Base-by-base conservation (phyloP, 1,140 invertebrate genomes). In the Procambarus clarkii region DNA sequence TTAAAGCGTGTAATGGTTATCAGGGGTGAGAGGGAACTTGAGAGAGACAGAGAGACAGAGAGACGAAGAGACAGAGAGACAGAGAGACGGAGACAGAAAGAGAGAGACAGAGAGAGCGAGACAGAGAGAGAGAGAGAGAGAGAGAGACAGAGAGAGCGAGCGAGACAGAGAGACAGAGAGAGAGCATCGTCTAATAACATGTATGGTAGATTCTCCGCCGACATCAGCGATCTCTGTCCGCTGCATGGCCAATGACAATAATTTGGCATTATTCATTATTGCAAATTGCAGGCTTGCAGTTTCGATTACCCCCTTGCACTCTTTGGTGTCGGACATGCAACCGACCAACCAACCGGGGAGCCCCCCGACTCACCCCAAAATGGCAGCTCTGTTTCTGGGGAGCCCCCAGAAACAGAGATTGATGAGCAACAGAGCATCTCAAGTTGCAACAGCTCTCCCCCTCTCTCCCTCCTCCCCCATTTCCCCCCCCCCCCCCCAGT, bases 261-360 rank as follows among this genome's bases (percentile, higher is more conserved):
- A 88, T 88, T 88, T 88, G 77, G 76, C 86, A 79, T 88, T 88
- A 88, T 88, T 88, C 86, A 88, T 88, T 88, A 88, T 88, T 78
- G 86, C 86, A 88, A 88, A 88, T 88, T 88, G 86, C 86, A 88
- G 86, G 2, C 76, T 58, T 64, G 76, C n/a, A 54, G 50, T 11
- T 54, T 79, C 78, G 79, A 76, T 76, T 79, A 69, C 76, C 50
- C 85, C 86, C 86, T 88, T 64, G 76, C 76, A 88, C 34, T 34
- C 54, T 78, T 60, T 54, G 58, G 86, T 44, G 3, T n/a, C 34
- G 58, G 86, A 88, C 86, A 88, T 79, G 86, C 86, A 79, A 88
- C 76, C 9, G 58, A 44, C 76, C 58, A n/a, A n/a, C n/a, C n/a
- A n/a, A n/a, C n/a, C n/a, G n/a, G n/a, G n/a, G n/a, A n/a, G n/a